Evolutionary conservation across 2,888 invertebrate genomes (phyloP).

Genomic region (Thalpophila matura): DNA sequence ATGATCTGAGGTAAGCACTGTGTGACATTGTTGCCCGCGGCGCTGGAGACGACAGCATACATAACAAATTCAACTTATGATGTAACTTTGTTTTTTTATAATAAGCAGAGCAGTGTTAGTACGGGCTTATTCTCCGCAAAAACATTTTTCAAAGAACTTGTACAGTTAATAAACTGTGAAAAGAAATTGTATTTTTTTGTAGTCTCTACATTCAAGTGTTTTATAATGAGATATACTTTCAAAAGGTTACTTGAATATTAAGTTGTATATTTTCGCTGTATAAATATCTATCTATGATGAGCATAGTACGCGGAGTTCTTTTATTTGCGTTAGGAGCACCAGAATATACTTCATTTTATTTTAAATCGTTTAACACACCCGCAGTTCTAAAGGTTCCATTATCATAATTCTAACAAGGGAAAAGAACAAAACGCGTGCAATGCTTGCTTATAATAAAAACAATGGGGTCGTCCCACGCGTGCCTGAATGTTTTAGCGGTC

Average conservation of each 20-base stretch:
- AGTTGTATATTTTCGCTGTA: slow-evolving; percentile 16
- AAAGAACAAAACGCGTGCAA: slow-evolving; percentile 78
- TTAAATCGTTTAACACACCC: slow-evolving; percentile 68
- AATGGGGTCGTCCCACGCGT: slow-evolving; percentile 74
- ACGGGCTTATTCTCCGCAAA: background rate
- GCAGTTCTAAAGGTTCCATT: slow-evolving; percentile 77
- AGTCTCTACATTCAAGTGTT: slow-evolving; percentile 16
- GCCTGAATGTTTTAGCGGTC: slow-evolving; percentile 80
- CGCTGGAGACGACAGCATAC: slow-evolving; percentile 21
- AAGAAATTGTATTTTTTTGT: slow-evolving; percentile 3
- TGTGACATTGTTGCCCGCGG: slow-evolving; percentile 49
- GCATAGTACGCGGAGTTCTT: slow-evolving; percentile 5
- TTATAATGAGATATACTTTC: slow-evolving; percentile 23
- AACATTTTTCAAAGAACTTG: background rate
- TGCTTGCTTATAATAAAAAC: slow-evolving; percentile 84
- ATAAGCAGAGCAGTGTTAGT: slow-evolving; percentile 20
- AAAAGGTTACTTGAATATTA: slow-evolving; percentile 28
- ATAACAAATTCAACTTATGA: slow-evolving; percentile 37
- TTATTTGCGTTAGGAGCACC: slow-evolving; percentile 28
- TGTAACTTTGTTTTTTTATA: slow-evolving; percentile 51
- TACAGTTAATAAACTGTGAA: slow-evolving; percentile 1
- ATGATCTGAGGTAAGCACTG: too few relatives aligned
- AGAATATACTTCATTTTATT: slow-evolving; percentile 55
- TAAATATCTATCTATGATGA: slow-evolving; percentile 32
- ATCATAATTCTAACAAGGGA: slow-evolving; percentile 79